Percentiles rank a stretch among this genome's conserved stretches.
These are phyloP conservation scores for Drosophila punjabiensis DNA, from an alignment of 1,140 invertebrate species.

Conservation along the genomic window DNA sequence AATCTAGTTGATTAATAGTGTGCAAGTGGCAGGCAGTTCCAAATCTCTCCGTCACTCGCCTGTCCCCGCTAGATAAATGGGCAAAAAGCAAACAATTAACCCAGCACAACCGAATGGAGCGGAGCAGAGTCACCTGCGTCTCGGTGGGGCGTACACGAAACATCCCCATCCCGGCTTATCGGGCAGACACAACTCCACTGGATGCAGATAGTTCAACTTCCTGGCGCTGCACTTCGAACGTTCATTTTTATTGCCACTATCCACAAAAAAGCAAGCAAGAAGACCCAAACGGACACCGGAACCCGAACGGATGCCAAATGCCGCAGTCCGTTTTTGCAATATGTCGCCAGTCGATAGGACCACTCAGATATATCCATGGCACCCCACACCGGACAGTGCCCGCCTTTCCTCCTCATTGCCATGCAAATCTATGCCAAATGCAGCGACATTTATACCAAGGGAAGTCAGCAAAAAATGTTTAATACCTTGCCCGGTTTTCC, in stretches of 20 bases:
- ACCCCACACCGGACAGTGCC: background rate
- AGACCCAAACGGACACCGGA: constrained; percentile 50
- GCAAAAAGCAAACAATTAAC: constrained; percentile 77
- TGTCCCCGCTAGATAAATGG: constrained; percentile 65
- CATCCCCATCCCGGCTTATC: constrained; percentile 47
- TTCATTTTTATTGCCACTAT: constrained; percentile 74
- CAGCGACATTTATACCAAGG: constrained; percentile 70
- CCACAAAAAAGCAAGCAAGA: constrained; percentile 22
- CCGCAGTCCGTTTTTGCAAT: constrained; percentile 65
- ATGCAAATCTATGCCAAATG: constrained; percentile 82
- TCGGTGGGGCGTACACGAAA: constrained; percentile 11
- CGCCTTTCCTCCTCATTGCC: constrained; percentile 46
- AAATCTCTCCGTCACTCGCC: constrained; percentile 62
- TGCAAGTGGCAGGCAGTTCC: constrained; percentile 59
- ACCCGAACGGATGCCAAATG: constrained; percentile 58
- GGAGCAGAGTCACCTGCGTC: constrained; percentile 59
- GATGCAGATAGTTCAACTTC: constrained; percentile 68
- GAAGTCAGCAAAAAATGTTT: constrained; percentile 45
- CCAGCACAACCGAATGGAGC: constrained; percentile 38
- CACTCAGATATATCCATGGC: constrained; percentile 7
- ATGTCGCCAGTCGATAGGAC: constrained; percentile 75
- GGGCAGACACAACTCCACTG: constrained; percentile 39
- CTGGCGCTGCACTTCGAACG: constrained; percentile 48
- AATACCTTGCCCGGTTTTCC: constrained; percentile 51
- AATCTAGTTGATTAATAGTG: constrained; percentile 82